phyloP scores from a whole-genome alignment of 2,888 invertebrate genomes.

The Vanessa cardui region DNA sequence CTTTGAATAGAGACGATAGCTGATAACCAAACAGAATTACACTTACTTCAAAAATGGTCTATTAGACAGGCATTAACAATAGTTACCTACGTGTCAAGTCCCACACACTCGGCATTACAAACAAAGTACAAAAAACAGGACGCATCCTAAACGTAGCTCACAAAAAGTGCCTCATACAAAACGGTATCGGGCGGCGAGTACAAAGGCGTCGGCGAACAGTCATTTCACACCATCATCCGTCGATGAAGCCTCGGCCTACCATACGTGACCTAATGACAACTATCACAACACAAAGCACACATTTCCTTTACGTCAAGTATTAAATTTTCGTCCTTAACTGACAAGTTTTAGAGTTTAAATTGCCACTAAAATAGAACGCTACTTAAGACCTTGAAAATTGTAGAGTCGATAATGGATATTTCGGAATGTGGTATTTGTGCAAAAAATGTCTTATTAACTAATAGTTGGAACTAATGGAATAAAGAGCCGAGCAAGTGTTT shows the following conservation, averaged over 20 bases:
- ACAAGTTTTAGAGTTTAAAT: constrained; percentile 35
- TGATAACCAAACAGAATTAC: constrained; percentile 49
- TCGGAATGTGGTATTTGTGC: constrained; percentile 56
- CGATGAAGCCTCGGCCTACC: constrained; percentile 56
- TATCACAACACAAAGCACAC: constrained; percentile 40
- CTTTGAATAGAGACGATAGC: constrained; percentile 3
- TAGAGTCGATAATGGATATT: constrained; percentile 49
- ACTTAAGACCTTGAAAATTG: constrained; percentile 40
- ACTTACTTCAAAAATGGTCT: constrained; percentile 48
- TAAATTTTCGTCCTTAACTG: constrained; percentile 17
- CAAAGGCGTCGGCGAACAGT: constrained; percentile 69
- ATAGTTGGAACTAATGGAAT: constrained; percentile 57
- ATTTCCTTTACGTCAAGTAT: background rate
- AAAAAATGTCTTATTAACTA: constrained; percentile 62
- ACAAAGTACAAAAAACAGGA: constrained; percentile 76
- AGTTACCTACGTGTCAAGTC: constrained; percentile 80
- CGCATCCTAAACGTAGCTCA: constrained; percentile 73
- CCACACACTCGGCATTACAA: constrained; percentile 81
- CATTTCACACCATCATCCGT: constrained; percentile 76
- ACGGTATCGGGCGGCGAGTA: constrained; percentile 74
- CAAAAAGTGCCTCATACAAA: constrained; percentile 73
- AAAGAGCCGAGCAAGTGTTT: constrained; percentile 22
- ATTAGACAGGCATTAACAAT: constrained; percentile 72
- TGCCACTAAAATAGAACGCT: constrained; percentile 4
- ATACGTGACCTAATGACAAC: constrained; percentile 76